Percentiles rank a stretch among this genome's conserved stretches.
phyloP scores from a whole-genome alignment of 2,113 vertebrate genomes.

The Psammodynastes pulverulentus region DNA sequence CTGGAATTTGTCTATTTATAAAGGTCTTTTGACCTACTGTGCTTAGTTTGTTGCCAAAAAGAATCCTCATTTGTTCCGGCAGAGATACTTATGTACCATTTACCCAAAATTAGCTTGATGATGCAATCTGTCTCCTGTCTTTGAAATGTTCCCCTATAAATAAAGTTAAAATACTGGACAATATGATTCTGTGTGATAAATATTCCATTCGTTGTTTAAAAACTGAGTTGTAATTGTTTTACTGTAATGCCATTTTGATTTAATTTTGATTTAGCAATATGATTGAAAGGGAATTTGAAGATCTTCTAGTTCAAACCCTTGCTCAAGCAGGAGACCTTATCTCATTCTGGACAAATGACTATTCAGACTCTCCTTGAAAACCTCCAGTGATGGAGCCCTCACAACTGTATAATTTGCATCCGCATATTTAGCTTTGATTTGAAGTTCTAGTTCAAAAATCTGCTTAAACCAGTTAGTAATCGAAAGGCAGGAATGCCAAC shows the following conservation, averaged over 20 bases:
- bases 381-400: not conserved
- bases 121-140: not conserved
- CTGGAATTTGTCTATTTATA: not conserved
- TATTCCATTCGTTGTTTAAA: not conserved
- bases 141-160: not conserved
- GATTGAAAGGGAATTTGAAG: not conserved
- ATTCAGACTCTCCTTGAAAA: not conserved
- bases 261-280: not conserved
- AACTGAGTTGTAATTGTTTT: not conserved
- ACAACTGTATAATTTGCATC: not conserved
- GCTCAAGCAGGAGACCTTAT: not conserved
- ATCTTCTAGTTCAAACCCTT: not conserved
- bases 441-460: not conserved
- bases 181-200: not conserved
- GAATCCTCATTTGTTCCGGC: not conserved
- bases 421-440: not conserved
- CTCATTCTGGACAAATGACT: not conserved
- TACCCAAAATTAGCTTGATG: not conserved
- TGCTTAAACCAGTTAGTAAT: not conserved
- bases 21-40: not conserved
- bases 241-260: not conserved
- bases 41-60: not conserved
- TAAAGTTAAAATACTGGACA: not conserved
- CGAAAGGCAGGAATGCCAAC: not conserved
- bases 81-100: not conserved